Evolutionary conservation across 2,113 vertebrate species (phyloP).

Genomic region (Otus sunia): DNA sequence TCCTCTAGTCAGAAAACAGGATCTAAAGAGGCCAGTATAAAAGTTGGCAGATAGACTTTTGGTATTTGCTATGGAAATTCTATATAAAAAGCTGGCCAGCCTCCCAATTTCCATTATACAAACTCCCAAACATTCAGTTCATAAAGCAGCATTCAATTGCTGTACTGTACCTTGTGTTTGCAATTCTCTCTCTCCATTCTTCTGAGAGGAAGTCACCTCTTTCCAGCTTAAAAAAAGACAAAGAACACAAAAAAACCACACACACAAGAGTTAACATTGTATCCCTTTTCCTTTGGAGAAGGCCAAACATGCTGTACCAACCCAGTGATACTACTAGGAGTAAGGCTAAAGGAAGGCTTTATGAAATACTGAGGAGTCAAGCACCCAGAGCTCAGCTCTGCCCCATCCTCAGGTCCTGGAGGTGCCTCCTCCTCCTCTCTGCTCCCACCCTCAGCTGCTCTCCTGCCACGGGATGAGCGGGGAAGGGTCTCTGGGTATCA

Average conservation of each 20-base stretch:
- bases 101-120: constrained; percentile 55
- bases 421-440: not conserved
- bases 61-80: constrained; percentile 60
- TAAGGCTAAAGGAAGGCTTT: not conserved
- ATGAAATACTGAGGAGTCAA: rapidly evolving
- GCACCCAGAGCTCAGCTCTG: not conserved
- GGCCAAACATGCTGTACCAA: not conserved
- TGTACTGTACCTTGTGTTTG: constrained; percentile 90
- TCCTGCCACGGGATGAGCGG: rapidly evolving
- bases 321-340: not conserved
- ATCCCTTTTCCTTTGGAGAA: not conserved
- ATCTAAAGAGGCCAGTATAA: not conserved
- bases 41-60: constrained; percentile 8
- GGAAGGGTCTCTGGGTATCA: not conserved
- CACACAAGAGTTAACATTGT: not conserved
- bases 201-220: constrained; percentile 98
- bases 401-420: not conserved
- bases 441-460: not conserved
- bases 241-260: not conserved
- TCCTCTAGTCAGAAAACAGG: not conserved
- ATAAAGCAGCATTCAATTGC: not conserved
- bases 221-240: constrained; percentile 84
- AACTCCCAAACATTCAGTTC: constrained; percentile 7
- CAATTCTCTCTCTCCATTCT: constrained; percentile 97
- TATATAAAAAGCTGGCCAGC: constrained; percentile 51